Base-by-base conservation (phyloP, 1,140 invertebrate genomes). In the Venturia canescens region DNA sequence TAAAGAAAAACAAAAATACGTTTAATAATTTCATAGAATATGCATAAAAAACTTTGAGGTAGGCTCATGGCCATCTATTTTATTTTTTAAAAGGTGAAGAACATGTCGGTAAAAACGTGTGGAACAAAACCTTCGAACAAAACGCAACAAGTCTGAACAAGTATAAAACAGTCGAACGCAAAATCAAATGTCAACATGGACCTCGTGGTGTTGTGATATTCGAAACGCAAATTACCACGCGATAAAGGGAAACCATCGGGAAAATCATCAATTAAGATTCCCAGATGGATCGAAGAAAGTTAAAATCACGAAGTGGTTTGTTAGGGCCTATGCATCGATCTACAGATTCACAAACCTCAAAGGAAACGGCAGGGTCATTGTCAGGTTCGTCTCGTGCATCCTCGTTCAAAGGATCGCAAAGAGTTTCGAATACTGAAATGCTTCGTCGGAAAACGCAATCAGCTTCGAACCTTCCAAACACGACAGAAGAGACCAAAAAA, bases 371-470 rank as follows among this genome's bases (percentile, higher is more conserved):
- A 3, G 26, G 26, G 15, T n/a, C 29, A 18, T 1, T 21, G 1
- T 31, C 27, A 15, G 53, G 72, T 9, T 31, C 29, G 29, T 76
- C 72, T 1, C 27, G 38, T n/a, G 6, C 3, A 15, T 76, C 50
- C 0, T 69, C 48, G 48, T 3, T 57, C n/a, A 29, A 23, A 44
- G 71, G 48, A 57, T 53, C 71, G 13, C 50, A 31, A 34, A 76
- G 44, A 60, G 1, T 76, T 5, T 76, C 72, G 38, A 76, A 76
- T 34, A 21, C 72, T 16, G 72, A 76, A 21, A 76, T 60, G 27
- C 16, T 76, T 5, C 50, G 72, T 13, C 48, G 72, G 38, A 23
- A 76, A 76, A 63, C 53, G 15, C 29, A 21, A 34, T 74, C 71
- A 18, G 27, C 26, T n/a, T 53, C 53, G 27, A 60, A 23, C 26